Base-by-base conservation (phyloP, 2,113 vertebrate genomes). In the Daubentonia madagascariensis region DNA sequence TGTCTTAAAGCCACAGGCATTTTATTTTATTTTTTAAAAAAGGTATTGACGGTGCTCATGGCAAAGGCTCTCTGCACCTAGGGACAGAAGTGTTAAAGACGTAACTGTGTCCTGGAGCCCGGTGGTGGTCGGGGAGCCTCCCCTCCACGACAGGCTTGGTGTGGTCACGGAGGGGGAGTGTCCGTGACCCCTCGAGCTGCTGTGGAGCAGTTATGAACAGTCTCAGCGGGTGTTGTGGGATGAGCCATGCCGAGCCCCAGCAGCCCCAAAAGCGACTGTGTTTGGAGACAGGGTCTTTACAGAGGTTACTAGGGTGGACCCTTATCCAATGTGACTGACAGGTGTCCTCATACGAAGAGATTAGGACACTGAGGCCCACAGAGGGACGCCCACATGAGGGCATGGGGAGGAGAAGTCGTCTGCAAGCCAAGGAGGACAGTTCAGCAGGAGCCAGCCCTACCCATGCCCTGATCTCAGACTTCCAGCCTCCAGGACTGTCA, bases 391-490 rank as follows among this genome's bases (percentile, higher is more conserved):
- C 28, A 3, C 2, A 13, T 9, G 59, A 43, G 48, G 59, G 28
- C 45, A 37, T 43, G 3, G 52, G 68, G 37, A 68, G 18, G 16
- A 65, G 30, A 40, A 1, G 20, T 20, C 10, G 1, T 70, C 52
- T 23, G 1, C n/a, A 23, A 1, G 32, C 23, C 32, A 1, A 8
- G 40, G 43, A 28, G 13, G 35, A 17, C 22, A 52, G 65, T 37
- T 14, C 18, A 0, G 68, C 12, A 48, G 50, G 52, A 13, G 18
- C 73, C 67, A 3, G 57, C 54, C 87, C 32, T 0, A 13, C 54
- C 40, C 28, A 7, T 12, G 5, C 50, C 32, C 30, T 14, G 10
- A 2, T 4, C 59, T 10, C 0, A 0, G 16, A 25, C 1, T 0
- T 28, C 30, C 83, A 3, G 92, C 50, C 50, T 54, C 40, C 32